Evolutionary conservation across 2,888 invertebrate species (phyloP).

Genomic region (Trisateles emortualis): DNA sequence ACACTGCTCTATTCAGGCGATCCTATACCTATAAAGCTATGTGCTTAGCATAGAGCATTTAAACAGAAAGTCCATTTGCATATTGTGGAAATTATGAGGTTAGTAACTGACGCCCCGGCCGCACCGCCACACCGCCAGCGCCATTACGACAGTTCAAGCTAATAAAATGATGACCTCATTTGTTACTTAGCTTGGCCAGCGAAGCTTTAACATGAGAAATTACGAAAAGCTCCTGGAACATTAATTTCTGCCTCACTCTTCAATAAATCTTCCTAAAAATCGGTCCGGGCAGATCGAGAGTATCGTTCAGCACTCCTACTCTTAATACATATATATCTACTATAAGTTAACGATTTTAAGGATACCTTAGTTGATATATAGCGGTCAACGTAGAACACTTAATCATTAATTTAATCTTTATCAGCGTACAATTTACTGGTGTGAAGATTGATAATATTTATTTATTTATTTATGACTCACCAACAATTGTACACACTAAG

Average conservation of each 20-base stretch:
- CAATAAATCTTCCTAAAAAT: slow-evolving; percentile 66
- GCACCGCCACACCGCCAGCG: too few species aligned
- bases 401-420: too few species aligned
- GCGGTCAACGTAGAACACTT: too few species aligned
- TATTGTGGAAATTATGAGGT: slow-evolving; percentile 49
- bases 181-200: slow-evolving; percentile 56
- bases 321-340: neutral
- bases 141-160: slow-evolving; percentile 52
- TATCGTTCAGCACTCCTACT: slow-evolving; percentile 13
- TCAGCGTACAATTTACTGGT: too few species aligned
- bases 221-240: slow-evolving; percentile 60
- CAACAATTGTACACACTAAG: too few species aligned
- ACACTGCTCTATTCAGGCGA: neutral
- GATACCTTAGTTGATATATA: too few species aligned
- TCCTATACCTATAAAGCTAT: neutral
- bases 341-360: neutral
- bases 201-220: slow-evolving; percentile 64
- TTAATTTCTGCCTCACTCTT: slow-evolving; percentile 60
- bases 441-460: too few species aligned
- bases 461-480: too few species aligned
- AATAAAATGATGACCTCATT: slow-evolving; percentile 74
- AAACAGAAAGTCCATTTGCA: slow-evolving; percentile 47
- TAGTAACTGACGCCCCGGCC: slow-evolving; percentile 35
- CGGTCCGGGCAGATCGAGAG: slow-evolving; percentile 55
- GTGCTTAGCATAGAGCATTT: slow-evolving; percentile 21